Evolutionary conservation across 2,113 vertebrate species (phyloP), one percentile per base, ranked within the genome.

Genomic region (Gyps fulvus): DNA sequence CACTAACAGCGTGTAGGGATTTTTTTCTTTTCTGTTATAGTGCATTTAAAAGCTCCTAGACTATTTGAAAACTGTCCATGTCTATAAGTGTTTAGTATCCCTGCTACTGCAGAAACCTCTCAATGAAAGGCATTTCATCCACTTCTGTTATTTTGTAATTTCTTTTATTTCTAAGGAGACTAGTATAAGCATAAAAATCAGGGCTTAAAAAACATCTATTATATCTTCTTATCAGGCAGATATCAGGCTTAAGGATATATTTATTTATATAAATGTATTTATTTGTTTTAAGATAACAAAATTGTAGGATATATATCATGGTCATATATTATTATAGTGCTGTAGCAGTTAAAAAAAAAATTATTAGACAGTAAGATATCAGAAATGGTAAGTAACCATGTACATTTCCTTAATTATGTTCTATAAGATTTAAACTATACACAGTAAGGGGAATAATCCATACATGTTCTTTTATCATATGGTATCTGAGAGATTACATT

Each of bases 121-220:
- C 65, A 47, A 49, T 45, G 92, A 92, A 92, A 63, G 50, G 5
- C 55, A 58, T 59, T 87, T 86, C 32, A 91, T 77, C n/a, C 40
- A 66, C 52, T 95, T 83, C 23, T 69, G 40, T 42, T 73, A 27
- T 95, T 90, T 97, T 62, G 47, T 93, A 81, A 95, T 92, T 45
- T 65, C 40, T 95, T 92, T 96, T 87, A 89, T 97, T 97, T 84
- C 67, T 90, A 97, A 95, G 89, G 38, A 96, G 83, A 97, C 95
- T 86, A 89, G 26, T 57, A 69, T 86, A 83, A 90, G 45, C 36
- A 61, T 93, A 97, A 93, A 87, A 90, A 65, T 52, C 47, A 34
- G 16, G 43, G n/a, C 22, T 81, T 96, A 93, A 85, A 95, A 91
- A 63, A 16, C 36, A 90, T 89, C 65, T 74, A 69, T 84, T 84